Percentiles rank a stretch among this genome's conserved stretches.
phyloP scores from a whole-genome alignment of 2,797 vertebrate genomes.

The Hypotaenidia philippensis region DNA sequence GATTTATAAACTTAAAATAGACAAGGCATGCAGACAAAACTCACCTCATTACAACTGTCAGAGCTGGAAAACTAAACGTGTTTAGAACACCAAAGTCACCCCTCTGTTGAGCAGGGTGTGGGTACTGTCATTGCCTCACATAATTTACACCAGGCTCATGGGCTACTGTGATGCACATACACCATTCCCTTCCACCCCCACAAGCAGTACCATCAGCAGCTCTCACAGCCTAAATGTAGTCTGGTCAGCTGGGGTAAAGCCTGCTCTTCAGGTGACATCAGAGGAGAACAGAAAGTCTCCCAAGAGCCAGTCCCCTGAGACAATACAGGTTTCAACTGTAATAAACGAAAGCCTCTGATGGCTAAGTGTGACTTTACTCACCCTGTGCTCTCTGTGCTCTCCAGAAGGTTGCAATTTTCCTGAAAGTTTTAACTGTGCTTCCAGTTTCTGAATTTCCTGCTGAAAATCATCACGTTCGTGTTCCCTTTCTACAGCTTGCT shows the following conservation, averaged over 20 bases:
- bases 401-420: constrained; percentile 61
- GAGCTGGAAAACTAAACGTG: background rate
- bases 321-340: background rate
- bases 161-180: background rate
- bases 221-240: background rate
- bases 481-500: constrained; percentile 95
- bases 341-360: background rate
- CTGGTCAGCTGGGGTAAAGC: no score
- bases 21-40: background rate
- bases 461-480: constrained; percentile 98
- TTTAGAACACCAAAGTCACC: background rate
- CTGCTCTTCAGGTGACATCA: no score
- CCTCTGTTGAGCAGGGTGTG: background rate
- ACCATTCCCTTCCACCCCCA: background rate
- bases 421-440: constrained; percentile 85
- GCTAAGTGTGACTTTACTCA: constrained; percentile 24
- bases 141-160: background rate
- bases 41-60: background rate
- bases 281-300: no score
- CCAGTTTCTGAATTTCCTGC: constrained; percentile 92
- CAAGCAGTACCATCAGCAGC: background rate
- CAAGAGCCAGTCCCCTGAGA: background rate
- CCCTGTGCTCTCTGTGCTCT: constrained; percentile 69
- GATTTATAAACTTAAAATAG: background rate
- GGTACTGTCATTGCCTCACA: background rate